A percentile compares a stretch with the other conserved stretches of the same genome.
These are phyloP conservation scores for Pachymerium ferrugineum DNA, from an alignment of 2,888 invertebrate species.

Conservation along the genomic window DNA sequence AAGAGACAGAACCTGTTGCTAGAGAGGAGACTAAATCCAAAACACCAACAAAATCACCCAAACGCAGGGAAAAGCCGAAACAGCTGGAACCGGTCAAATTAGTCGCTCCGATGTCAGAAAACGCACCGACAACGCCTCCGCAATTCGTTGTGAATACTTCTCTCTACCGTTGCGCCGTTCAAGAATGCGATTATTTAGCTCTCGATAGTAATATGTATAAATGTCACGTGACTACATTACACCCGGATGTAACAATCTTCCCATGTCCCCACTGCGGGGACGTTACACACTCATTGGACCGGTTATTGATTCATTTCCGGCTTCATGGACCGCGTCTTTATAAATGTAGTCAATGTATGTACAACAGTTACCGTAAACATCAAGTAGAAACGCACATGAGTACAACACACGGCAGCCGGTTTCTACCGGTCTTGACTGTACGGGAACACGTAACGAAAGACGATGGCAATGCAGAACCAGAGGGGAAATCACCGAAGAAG, in stretches of 20 bases:
- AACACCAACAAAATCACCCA: background rate
- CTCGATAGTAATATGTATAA: constrained; percentile 65
- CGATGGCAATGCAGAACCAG: constrained; percentile 36
- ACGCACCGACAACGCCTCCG: constrained; percentile 43
- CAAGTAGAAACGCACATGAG: constrained; percentile 60
- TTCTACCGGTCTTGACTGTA: constrained; percentile 36
- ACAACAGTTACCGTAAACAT: constrained; percentile 58
- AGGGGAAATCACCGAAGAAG: background rate
- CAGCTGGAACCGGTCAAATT: background rate
- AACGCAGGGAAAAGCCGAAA: background rate
- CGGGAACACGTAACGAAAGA: constrained; percentile 47
- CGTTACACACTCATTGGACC: constrained; percentile 52
- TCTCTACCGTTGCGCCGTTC: constrained; percentile 67
- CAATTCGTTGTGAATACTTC: constrained; percentile 54
- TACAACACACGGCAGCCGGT: constrained; percentile 2
- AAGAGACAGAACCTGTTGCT: background rate
- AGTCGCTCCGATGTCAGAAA: background rate
- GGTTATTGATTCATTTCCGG: constrained; percentile 65
- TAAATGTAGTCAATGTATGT: constrained; percentile 64
- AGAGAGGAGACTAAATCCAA: background rate
- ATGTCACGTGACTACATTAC: constrained; percentile 66
- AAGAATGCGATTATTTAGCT: constrained; percentile 64
- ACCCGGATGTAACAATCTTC: constrained; percentile 57
- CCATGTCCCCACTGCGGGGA: constrained; percentile 68
- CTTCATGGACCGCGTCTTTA: constrained; percentile 68